Percentiles rank a stretch among this genome's conserved stretches.
Evolutionary conservation across 1,140 invertebrate genomes (phyloP).

Genomic region (Hyles euphorbiae): DNA sequence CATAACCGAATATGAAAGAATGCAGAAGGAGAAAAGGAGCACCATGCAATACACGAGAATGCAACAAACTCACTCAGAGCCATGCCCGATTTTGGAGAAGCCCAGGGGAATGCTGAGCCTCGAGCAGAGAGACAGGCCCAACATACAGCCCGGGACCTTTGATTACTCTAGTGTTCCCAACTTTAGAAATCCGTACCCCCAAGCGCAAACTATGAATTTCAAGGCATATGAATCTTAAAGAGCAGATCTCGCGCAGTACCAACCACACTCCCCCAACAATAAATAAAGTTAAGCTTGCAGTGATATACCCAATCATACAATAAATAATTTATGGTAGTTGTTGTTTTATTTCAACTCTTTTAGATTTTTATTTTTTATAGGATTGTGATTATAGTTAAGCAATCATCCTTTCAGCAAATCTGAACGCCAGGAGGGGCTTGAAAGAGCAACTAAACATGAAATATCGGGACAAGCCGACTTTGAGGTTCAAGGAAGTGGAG

Average conservation of each 20-base stretch:
- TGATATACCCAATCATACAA: no score
- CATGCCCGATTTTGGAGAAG: slow-evolving; percentile 15
- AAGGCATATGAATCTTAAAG: slow-evolving; percentile 9
- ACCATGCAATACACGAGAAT: slow-evolving; percentile 18
- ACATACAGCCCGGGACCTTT: slow-evolving; percentile 21
- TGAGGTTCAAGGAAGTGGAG: slow-evolving; percentile 2
- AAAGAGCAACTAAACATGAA: slow-evolving; percentile 7
- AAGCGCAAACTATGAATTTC: slow-evolving; percentile 9
- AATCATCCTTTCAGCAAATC: slow-evolving; percentile 19
- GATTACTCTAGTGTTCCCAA: slow-evolving; percentile 22
- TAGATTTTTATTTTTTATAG: background rate
- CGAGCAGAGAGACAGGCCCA: slow-evolving; percentile 20
- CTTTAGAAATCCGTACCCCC: slow-evolving; percentile 22
- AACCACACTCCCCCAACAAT: background rate
- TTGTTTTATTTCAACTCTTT: no score
- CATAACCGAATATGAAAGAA: slow-evolving; percentile 6
- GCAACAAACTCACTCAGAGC: slow-evolving; percentile 2
- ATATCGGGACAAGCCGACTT: background rate
- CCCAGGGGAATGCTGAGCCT: slow-evolving; percentile 17
- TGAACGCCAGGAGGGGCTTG: slow-evolving; percentile 7
- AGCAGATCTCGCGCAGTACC: background rate
- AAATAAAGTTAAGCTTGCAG: background rate
- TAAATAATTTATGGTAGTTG: no score
- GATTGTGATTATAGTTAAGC: slow-evolving; percentile 3
- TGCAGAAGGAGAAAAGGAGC: slow-evolving; percentile 9